Base-by-base conservation (phyloP, 2,888 invertebrate species). In the Tetanocera ferruginea region DNA sequence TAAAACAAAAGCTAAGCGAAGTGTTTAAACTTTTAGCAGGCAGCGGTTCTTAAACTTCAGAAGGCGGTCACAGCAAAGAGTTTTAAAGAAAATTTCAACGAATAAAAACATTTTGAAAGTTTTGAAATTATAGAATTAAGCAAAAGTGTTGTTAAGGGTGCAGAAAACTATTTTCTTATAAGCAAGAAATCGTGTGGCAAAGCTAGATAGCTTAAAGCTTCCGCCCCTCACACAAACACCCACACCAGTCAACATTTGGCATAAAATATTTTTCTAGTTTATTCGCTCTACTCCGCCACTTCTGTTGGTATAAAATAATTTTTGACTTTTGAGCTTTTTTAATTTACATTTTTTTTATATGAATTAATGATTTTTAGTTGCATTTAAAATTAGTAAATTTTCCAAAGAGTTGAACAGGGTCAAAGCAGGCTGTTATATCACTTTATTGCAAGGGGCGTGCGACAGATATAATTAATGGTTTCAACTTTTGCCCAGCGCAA, bases 381-480 rank as follows among this genome's bases (percentile, higher is more conserved):
- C 80, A 74, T 78, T 80, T 78, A 70, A 80, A 78, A 78, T 80
- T 74, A 76, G 76, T 70, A 75, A 66, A 23, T 51, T 43, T 69
- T 55, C 62, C 37, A 52, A 14, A 62, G 73, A 66, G 70, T 52
- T 19, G 60, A 31, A 57, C 5, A 23, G 28, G 23, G 49, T 19
- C 9, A 19, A 14, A 62, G 28, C 51, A 52, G 55, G 80, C 71
- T 73, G 76, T 67, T 79, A 78, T 80, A 80, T 80, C 80, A 80
- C 78, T 82, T 82, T 80, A 80, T 83, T 81, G 81, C 80, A 78
- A 80, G 80, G 82, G 83, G 83, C 81, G 80, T 79, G 81, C 80
- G 82, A 81, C 81, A 83, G 81, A 82, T 81, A 83, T 83, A 83
- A 83, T 82, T 82, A 83, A 83, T 83, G 83, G 82, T 78, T 80